Conservation (phyloP, 1,140 invertebrate species). For the Diorhabda carinulata region DNA sequence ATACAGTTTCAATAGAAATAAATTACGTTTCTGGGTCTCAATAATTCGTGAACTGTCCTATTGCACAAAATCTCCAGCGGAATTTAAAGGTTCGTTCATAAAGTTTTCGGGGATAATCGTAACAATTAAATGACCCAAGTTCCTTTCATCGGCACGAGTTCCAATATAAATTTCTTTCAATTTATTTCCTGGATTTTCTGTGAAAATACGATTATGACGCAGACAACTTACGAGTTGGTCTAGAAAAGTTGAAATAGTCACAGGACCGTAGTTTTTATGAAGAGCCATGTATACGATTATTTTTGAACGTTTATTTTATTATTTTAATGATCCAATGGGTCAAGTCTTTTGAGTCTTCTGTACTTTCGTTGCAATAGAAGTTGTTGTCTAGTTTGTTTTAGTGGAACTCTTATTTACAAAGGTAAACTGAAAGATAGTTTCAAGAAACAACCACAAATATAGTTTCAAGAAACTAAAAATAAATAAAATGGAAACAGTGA, state of each 20-base stretch:
- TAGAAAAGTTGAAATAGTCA: neutral
- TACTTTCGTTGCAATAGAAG: too few relatives aligned
- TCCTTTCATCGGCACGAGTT: conserved; percentile 26
- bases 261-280: neutral
- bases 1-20: too few relatives aligned
- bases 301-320: too few relatives aligned
- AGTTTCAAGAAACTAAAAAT: too few relatives aligned
- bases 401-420: too few relatives aligned
- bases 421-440: too few relatives aligned
- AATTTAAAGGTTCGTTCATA: conserved; percentile 22
- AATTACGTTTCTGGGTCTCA: neutral
- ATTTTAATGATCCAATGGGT: too few relatives aligned
- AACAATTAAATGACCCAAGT: conserved; percentile 30
- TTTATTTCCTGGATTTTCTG: conserved; percentile 5
- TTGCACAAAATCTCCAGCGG: conserved; percentile 2
- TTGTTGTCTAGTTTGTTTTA: too few relatives aligned
- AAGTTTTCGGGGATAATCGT: conserved; percentile 21
- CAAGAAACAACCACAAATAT: too few relatives aligned
- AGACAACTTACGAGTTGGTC: neutral
- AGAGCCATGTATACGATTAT: too few relatives aligned
- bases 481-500: too few relatives aligned
- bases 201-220: conserved; percentile 10
- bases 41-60: neutral
- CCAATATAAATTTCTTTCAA: conserved; percentile 23
- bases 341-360: too few relatives aligned